phyloP scores from a whole-genome alignment of 2,797 vertebrate genomes.

The Setipinna tenuifilis region DNA sequence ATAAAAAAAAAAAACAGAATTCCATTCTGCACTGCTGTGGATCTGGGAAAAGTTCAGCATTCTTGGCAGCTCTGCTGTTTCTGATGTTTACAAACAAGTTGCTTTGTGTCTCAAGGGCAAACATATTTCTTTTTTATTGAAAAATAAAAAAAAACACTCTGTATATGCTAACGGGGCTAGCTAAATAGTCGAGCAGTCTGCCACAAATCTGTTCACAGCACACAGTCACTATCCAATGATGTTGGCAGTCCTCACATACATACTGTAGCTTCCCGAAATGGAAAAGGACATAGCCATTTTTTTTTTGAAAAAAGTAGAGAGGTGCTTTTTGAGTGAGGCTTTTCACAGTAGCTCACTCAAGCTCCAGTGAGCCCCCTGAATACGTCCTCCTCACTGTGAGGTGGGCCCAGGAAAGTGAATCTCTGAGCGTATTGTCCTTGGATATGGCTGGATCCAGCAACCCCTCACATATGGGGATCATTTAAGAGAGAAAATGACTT shows the following conservation, averaged over 20 bases:
- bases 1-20: background rate
- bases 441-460: slow-evolving; percentile 65
- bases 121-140: background rate
- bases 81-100: slow-evolving; percentile 19
- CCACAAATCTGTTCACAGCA: background rate
- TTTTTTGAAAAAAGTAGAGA: background rate
- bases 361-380: background rate
- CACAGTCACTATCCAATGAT: background rate
- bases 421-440: slow-evolving; percentile 49
- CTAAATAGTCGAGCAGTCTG: background rate
- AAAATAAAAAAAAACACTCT: background rate
- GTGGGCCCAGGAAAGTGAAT: slow-evolving; percentile 48
- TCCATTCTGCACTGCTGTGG: background rate
- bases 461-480: slow-evolving; percentile 68
- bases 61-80: slow-evolving; percentile 2
- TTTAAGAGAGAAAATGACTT: slow-evolving; percentile 61
- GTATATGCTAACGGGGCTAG: background rate
- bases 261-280: background rate
- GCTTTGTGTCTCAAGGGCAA: slow-evolving; percentile 7
- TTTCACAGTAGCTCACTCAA: background rate
- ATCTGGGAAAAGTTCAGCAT: background rate
- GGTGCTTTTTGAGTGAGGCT: background rate
- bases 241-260: background rate
- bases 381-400: slow-evolving; percentile 26
- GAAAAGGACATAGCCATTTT: slow-evolving; percentile 5